phyloP scores from a whole-genome alignment of 1,140 invertebrate genomes.

The Drosophila pallidifrons region DNA sequence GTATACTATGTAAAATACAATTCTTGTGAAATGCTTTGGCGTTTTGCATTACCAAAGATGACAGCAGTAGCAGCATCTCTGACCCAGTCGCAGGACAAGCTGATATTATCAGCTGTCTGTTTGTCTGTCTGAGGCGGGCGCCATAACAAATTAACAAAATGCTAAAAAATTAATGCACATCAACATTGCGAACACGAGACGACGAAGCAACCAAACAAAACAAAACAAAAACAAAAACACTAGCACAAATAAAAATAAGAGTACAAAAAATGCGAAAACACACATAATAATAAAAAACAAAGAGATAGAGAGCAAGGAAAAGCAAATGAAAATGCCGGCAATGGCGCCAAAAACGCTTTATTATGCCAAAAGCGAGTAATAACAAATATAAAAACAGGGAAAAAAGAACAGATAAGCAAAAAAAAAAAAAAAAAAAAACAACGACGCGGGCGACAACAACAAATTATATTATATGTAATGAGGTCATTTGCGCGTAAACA shows the following conservation, averaged over 20 bases:
- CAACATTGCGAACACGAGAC: conserved; percentile 49
- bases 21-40: too few species aligned
- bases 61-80: not conserved
- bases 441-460: conserved; percentile 42
- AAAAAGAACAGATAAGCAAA: not conserved
- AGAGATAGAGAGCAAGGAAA: not conserved
- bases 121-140: conserved; percentile 40
- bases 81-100: not conserved
- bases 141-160: conserved; percentile 75
- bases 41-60: too few species aligned
- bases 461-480: conserved; percentile 80
- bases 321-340: conserved; percentile 31
- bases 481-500: conserved; percentile 82
- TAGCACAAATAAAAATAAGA: not conserved
- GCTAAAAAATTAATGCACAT: conserved; percentile 78
- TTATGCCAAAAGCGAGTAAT: conserved; percentile 68
- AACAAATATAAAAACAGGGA: conserved; percentile 39
- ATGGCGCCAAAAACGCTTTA: conserved; percentile 76
- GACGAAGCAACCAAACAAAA: conserved; percentile 21
- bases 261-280: conserved; percentile 1
- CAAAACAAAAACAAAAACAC: conserved; percentile 17
- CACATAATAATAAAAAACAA: conserved; percentile 26
- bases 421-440: conserved; percentile 10
- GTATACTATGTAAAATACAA: too few species aligned
- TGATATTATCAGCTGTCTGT: conserved; percentile 35